Evolutionary conservation across 1,140 invertebrate species (phyloP), one percentile per base, ranked within the genome.

Genomic region (Ericerus pela): DNA sequence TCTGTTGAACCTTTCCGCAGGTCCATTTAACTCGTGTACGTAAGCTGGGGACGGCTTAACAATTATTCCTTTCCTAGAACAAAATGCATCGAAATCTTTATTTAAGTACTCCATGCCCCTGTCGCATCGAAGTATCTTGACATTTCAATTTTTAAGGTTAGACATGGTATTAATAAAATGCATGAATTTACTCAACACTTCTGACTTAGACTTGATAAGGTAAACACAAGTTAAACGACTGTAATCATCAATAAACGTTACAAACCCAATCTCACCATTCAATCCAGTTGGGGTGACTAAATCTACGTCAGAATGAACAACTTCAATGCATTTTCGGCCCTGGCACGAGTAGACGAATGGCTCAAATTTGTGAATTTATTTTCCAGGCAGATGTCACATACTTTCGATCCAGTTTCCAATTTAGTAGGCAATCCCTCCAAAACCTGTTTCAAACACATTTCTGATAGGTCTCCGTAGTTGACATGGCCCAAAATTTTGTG

Each of bases 231-330:
- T 58, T 29, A 61, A 64, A 56, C 66, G 58, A 6, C 61, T 61
- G 30, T 54, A 68, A 51, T 68, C 63, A 47, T 67, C 65, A 12
- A 66, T 62, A 53, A 66, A 63, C 0, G 59, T 59, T 2, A 64
- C 55, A 47, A 62, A 62, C 37, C 64, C 67, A n/a, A 53, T 60
- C 54, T 61, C 58, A 37, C 59, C 60, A 30, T 62, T 57, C 27
- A 37, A 37, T 11, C 61, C 47, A 14, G 55, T 22, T 3, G 58
- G 33, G 16, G 54, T 38, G 24, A 61, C 57, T 24, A 52, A 58
- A 55, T 29, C 30, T 38, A 64, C 53, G 57, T 64, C 63, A 12
- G 58, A 60, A 38, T 67, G 64, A 10, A 67, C 54, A 0, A 66
- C 28, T 52, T 62, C 43, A 63, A 47, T 11, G 61, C 31, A 18